phyloP scores from a whole-genome alignment of 2,113 vertebrate genomes.

The Festucalex cinctus region DNA sequence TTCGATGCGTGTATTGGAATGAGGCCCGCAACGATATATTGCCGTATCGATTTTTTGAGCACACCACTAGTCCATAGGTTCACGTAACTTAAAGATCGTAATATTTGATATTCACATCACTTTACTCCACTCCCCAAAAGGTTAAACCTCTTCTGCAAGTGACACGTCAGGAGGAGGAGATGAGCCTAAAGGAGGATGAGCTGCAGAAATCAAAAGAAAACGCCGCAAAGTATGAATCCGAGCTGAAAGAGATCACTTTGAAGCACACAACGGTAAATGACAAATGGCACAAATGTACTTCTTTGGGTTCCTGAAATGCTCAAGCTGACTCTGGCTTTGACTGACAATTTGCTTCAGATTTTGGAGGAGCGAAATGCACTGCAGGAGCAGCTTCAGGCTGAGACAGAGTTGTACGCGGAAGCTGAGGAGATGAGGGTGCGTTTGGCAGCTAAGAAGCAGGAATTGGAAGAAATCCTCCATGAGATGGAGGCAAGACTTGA shows the following conservation, averaged over 20 bases:
- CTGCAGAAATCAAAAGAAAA: conserved; percentile 81
- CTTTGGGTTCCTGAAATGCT: background rate
- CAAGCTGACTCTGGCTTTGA: background rate
- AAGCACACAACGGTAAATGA: conserved; percentile 82
- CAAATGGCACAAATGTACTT: background rate
- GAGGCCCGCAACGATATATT: too few relatives aligned
- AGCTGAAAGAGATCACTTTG: conserved; percentile 84
- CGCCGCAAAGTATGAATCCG: conserved; percentile 79
- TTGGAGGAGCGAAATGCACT: conserved; percentile 85
- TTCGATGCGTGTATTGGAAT: too few relatives aligned
- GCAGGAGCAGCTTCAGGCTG: conserved; percentile 89
- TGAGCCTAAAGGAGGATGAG: conserved; percentile 91
- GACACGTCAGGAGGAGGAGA: conserved; percentile 94
- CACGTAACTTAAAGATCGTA: background rate
- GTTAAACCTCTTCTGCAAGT: conserved; percentile 96
- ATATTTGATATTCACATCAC: background rate
- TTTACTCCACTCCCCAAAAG: conserved; percentile 52
- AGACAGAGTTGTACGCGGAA: conserved; percentile 89
- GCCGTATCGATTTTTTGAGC: too few relatives aligned
- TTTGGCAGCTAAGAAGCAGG: conserved; percentile 87
- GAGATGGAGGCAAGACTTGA: conserved; percentile 95
- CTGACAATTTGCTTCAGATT: conserved; percentile 43
- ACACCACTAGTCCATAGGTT: too few relatives aligned
- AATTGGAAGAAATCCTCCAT: conserved; percentile 91
- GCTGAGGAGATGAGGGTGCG: conserved; percentile 93